Evolutionary conservation across 2,113 vertebrate species (phyloP).

Genomic region (Arizona elegans): DNA sequence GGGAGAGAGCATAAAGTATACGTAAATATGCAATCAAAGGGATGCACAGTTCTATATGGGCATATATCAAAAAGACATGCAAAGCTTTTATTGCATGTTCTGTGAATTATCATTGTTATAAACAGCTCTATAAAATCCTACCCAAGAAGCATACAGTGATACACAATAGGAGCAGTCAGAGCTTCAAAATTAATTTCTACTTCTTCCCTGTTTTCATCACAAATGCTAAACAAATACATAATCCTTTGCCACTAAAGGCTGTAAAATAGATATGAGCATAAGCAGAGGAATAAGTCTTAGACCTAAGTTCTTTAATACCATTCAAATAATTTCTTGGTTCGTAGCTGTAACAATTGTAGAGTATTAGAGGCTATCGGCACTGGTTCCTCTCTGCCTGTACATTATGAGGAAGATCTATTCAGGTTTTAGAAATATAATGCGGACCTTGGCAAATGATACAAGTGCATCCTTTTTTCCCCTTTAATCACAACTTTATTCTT

Average conservation of each 20-base stretch:
- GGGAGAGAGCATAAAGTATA: not conserved
- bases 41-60: not conserved
- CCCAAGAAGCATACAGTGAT: not conserved
- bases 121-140: not conserved
- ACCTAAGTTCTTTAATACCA: not conserved
- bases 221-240: not conserved
- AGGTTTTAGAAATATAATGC: not conserved
- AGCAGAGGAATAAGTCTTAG: not conserved
- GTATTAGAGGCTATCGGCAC: not conserved
- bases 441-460: not conserved
- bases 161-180: not conserved
- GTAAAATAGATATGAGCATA: not conserved
- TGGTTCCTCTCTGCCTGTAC: not conserved
- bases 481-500: not conserved
- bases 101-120: not conserved
- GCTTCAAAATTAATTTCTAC: not conserved
- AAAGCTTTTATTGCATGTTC: not conserved
- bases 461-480: not conserved
- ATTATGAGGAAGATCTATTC: not conserved
- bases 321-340: not conserved
- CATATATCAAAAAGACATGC: not conserved
- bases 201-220: not conserved
- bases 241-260: not conserved
- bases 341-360: not conserved
- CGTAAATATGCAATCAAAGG: not conserved